Base-by-base conservation (phyloP, 2,888 invertebrate species). In the Protonemura montana region DNA sequence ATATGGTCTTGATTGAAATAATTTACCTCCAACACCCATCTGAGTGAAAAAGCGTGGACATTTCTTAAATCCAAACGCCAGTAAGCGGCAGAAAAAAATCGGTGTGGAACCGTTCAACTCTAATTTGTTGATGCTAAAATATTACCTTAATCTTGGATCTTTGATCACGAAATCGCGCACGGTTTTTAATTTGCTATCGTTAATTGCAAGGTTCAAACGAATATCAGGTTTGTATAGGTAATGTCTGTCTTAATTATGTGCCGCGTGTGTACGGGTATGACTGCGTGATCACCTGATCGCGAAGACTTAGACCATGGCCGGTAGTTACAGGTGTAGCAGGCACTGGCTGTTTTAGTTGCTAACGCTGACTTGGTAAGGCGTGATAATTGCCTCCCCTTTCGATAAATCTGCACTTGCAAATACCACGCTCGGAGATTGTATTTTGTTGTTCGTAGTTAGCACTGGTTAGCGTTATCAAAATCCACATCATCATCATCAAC, bases 121-220 rank as follows among this genome's bases (percentile, higher is more conserved):
- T 59, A 59, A 35, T 59, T 59, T 59, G 59, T 59, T 59, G 3
- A 13, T 59, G 59, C 59, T 59, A 59, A 59, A 59, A 59, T 59
- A 59, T 59, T 59, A 21, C 59, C 59, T 21, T 59, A 10, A 10
- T 59, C 3, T 59, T 21, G 59, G 21, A 59, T 59, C 59, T 59
- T n/a, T 59, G 59, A 59, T 59, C 59, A 59, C 59, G 59, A 59
- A 59, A 13, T 59, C 59, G 59, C 59, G 13, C 59, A 7, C 13
- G 26, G 28, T 78, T 78, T n/a, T 27, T 28, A 78, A 78, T 78
- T 78, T 78, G 78, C 78, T n/a, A 13, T 5, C 59, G 78, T 78
- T 78, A 78, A 78, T 78, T 78, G 78, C 59, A 59, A 21, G 59
- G 59, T 59, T 59, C 59, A 59, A 59, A 27, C 26, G 78, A 78